These are phyloP conservation scores for Drosophila paulistorum DNA, from an alignment of 1,140 invertebrate genomes.

Conservation along the genomic window DNA sequence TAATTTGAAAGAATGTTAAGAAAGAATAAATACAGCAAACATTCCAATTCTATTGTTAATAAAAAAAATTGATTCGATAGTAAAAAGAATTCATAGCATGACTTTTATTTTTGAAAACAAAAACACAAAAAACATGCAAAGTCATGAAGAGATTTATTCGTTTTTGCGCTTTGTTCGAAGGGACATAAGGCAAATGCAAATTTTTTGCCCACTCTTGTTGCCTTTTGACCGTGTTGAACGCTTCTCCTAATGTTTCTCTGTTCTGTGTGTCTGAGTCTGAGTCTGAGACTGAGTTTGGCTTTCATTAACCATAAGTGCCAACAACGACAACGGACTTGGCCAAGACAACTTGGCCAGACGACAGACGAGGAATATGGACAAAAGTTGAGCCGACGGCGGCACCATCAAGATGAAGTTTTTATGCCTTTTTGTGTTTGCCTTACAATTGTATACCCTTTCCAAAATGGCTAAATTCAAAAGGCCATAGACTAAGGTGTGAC, in stretches of 20 bases:
- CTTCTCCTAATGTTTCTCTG: slow-evolving; percentile 36
- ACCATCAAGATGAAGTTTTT: slow-evolving; percentile 33
- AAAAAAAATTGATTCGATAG: not conserved
- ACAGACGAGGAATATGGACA: slow-evolving; percentile 15
- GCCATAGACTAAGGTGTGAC: too few relatives aligned
- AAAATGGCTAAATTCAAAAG: too few relatives aligned
- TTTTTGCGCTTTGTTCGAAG: not conserved
- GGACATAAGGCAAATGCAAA: slow-evolving; percentile 13
- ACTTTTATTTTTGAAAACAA: too few relatives aligned
- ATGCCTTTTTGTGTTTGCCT: slow-evolving; percentile 24
- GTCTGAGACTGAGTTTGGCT: slow-evolving; percentile 33
- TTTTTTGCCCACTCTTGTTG: not conserved
- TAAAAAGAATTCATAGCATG: not conserved
- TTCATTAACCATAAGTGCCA: slow-evolving; percentile 59
- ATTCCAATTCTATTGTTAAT: too few relatives aligned
- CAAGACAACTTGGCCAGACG: slow-evolving; percentile 20
- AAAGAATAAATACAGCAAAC: not conserved
- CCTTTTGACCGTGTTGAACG: slow-evolving; percentile 6
- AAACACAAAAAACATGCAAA: slow-evolving; percentile 5
- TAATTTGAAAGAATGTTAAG: not conserved
- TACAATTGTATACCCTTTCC: slow-evolving; percentile 5
- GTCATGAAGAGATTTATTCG: not conserved
- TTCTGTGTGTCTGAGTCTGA: not conserved
- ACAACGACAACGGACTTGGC: slow-evolving; percentile 16
- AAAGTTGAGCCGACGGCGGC: slow-evolving; percentile 10